Evolutionary conservation across 2,113 vertebrate genomes (phyloP).

Genomic region (Beaufortia kweichowensis): DNA sequence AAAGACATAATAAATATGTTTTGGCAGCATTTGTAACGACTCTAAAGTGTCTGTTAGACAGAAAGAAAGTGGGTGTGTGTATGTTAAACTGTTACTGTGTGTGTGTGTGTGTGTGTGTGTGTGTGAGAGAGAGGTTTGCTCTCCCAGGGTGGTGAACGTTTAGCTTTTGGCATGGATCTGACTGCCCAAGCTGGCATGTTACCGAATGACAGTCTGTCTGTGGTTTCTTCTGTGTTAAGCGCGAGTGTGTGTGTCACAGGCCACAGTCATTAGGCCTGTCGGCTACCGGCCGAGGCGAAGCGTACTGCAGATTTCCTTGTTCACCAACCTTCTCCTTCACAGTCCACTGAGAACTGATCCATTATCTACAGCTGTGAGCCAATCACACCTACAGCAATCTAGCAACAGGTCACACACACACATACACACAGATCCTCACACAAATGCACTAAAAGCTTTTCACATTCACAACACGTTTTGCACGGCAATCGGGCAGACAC

Average conservation of each 20-base stretch:
- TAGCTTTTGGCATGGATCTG: constrained; percentile 47
- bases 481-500: background rate
- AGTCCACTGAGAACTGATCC: constrained; percentile 43
- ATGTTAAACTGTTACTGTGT: constrained; percentile 11
- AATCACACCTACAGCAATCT: constrained; percentile 22
- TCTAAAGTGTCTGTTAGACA: constrained; percentile 33
- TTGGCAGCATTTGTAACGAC: constrained; percentile 30
- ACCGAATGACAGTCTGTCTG: constrained; percentile 29
- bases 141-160: constrained; percentile 48
- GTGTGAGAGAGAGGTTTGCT: constrained; percentile 19
- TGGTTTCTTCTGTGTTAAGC: constrained; percentile 39
- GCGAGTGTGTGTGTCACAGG: constrained; percentile 35
- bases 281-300: constrained; percentile 15
- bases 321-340: constrained; percentile 41
- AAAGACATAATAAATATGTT: constrained; percentile 31
- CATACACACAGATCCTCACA: background rate
- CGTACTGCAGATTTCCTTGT: constrained; percentile 21
- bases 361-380: constrained; percentile 41
- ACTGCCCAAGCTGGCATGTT: constrained; percentile 43
- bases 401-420: background rate
- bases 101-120: constrained; percentile 3
- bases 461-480: constrained; percentile 28
- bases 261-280: constrained; percentile 27
- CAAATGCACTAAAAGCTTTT: constrained; percentile 22
- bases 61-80: constrained; percentile 31